Base-by-base conservation (phyloP, 1,140 invertebrate species). In the Oscheius sp. region DNA sequence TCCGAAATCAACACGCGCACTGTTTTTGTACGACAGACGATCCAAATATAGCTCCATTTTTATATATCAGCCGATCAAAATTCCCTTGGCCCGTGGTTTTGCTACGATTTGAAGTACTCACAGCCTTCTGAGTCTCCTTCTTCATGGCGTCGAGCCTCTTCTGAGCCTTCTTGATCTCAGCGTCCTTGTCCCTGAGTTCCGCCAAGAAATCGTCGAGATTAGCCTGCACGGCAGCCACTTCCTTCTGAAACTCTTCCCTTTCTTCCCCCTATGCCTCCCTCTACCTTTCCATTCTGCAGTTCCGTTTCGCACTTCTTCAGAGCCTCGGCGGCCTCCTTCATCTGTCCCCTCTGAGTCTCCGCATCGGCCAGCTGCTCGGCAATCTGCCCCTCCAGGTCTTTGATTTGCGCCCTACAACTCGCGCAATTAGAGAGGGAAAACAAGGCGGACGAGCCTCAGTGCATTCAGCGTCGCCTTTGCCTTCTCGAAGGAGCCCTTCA, bases 401-500 rank as follows among this genome's bases (percentile, higher is more conserved):
- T 23, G 7, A 55, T 55, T n/a, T n/a, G n/a, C n/a, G n/a, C n/a
- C n/a, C n/a, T n/a, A n/a, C n/a, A n/a, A n/a, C n/a, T n/a, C n/a
- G 38, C 10, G 38, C 38, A 42, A 10, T 42, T 10, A 42, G 10
- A 42, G 10, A 10, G 38, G 38, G 10, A 42, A 42, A 10, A n/a
- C 38, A 42, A 42, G 10, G n/a, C n/a, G n/a, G 38, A 42, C 31
- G 1, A 26, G 46, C 34, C 66, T 72, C 69, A 73, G 38, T 2
- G 26, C 59, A 13, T 77, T 52, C 23, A 74, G 67, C 26, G 59
- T 58, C n/a, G 67, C 62, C 26, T 78, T 80, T 3, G 73, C 73
- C 13, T 68, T 64, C 34, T 58, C 42, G 31, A 77, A 79, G 32
- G 59, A 69, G 18, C 35, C 68, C 49, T 82, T 79, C 29, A 77